Base-by-base conservation (phyloP, 1,140 invertebrate genomes). In the Chironomus tepperi region DNA sequence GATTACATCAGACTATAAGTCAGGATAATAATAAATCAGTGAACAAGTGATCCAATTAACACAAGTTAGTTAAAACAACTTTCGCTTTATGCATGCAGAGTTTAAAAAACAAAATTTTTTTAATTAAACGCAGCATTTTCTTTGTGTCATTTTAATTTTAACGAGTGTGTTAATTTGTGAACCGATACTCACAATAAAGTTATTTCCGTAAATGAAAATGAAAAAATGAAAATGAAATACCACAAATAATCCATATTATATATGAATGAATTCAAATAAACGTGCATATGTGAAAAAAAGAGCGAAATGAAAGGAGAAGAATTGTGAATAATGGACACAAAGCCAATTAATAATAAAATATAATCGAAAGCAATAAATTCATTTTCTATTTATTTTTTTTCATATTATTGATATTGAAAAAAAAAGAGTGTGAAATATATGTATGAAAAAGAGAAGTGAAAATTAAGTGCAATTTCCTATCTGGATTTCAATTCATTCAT, bases 301-400 rank as follows among this genome's bases (percentile, higher is more conserved):
- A n/a, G 47, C 47, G n/a, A n/a, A 57, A 15, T 57, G 47, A 57
- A n/a, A 57, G 47, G 12, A 57, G n/a, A 57, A 57, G 47, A 57
- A n/a, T n/a, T 57, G 12, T 57, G 47, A 57, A 57, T 57, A 57
- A 57, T 15, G 47, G n/a, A 57, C 10, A 57, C 47, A 57, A 57
- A 57, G 47, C 47, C 47, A 57, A 57, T 57, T 57, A 57, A 57
- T 57, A 57, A 57, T 57, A 57, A 57, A 57, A 57, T 15, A 12
- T 57, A 57, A 15, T 57, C 47, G 47, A 57, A 57, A 57, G 47
- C 47, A 57, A 57, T 57, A 57, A 57, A 57, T 57, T 57, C 47
- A 57, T 57, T 57, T 34, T 34, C 24, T 34, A 34, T 34, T 34
- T 34, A 2, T 34, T 34, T 57, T 57, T 57, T 15, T 57, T 57